Conservation (phyloP, 2,113 vertebrate species). For the Carettochelys insculpta region DNA sequence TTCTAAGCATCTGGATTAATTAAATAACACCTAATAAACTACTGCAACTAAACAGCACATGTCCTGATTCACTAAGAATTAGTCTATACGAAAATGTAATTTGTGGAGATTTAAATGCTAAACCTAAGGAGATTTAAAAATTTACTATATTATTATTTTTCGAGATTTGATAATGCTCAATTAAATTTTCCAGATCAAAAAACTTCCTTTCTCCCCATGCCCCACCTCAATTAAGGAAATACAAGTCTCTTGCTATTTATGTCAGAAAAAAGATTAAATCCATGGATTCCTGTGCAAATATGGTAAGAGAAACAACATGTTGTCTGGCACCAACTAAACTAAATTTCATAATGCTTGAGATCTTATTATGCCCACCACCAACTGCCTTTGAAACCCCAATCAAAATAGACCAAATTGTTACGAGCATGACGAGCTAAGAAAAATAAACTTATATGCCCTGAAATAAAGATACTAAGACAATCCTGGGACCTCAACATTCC, state of each 20-base stretch:
- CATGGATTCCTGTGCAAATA: background rate
- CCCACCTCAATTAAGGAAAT: background rate
- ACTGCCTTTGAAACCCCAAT: background rate
- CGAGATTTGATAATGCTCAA: background rate
- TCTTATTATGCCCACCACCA: background rate
- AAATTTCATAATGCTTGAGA: background rate
- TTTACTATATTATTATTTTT: background rate
- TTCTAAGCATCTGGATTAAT: slow-evolving; percentile 9
- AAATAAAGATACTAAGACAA: background rate
- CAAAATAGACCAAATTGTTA: background rate
- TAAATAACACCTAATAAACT: slow-evolving; percentile 28
- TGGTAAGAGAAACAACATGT: background rate
- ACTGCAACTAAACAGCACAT: slow-evolving; percentile 5
- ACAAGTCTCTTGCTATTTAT: background rate
- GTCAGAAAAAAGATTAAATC: background rate
- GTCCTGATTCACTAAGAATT: background rate
- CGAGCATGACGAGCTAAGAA: too few relatives aligned
- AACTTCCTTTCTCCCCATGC: background rate
- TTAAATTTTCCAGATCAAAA: background rate
- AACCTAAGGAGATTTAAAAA: slow-evolving; percentile 25
- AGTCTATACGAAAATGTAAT: slow-evolving; percentile 4
- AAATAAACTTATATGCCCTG: too few relatives aligned
- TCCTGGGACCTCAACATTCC: background rate
- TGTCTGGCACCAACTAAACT: background rate
- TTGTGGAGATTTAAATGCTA: slow-evolving; percentile 19